A percentile compares a stretch with the other conserved stretches of the same genome.
Evolutionary conservation across 2,113 vertebrate species (phyloP).

Genomic region (Chiloscyllium plagiosum): DNA sequence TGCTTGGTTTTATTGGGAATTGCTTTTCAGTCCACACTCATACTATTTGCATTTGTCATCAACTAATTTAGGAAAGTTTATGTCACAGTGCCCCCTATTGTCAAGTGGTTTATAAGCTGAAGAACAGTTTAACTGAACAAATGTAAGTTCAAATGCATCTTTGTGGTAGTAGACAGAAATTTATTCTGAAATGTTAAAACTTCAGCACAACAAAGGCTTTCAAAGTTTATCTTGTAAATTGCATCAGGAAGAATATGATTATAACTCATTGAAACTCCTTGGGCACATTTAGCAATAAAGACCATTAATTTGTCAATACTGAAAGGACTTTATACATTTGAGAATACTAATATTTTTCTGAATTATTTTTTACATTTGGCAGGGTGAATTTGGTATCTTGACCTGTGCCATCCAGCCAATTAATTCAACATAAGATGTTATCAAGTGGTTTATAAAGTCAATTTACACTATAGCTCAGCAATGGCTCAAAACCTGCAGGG

Average conservation of each 20-base stretch:
- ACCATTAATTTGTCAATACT: background rate
- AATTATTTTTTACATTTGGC: background rate
- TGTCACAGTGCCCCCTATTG: slow-evolving; percentile 25
- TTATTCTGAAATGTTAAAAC: background rate
- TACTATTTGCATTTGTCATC: background rate
- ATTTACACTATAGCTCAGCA: background rate
- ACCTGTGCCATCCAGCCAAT: background rate
- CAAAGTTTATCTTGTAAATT: background rate
- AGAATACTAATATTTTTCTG: slow-evolving; percentile 25
- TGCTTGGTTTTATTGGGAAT: background rate
- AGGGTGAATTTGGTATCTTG: background rate
- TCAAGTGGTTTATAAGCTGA: background rate
- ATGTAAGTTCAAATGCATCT: background rate
- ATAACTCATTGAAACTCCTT: background rate
- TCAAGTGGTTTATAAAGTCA: background rate
- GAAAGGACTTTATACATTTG: background rate
- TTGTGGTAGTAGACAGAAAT: background rate
- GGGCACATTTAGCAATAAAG: background rate
- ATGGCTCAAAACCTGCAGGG: background rate
- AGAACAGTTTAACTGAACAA: background rate
- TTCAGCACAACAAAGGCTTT: background rate
- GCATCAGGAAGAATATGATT: background rate
- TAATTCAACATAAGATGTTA: background rate
- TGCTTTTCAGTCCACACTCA: background rate
- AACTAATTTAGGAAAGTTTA: background rate